Evolutionary conservation across 2,113 vertebrate species (phyloP).

Genomic region (Micromys minutus): DNA sequence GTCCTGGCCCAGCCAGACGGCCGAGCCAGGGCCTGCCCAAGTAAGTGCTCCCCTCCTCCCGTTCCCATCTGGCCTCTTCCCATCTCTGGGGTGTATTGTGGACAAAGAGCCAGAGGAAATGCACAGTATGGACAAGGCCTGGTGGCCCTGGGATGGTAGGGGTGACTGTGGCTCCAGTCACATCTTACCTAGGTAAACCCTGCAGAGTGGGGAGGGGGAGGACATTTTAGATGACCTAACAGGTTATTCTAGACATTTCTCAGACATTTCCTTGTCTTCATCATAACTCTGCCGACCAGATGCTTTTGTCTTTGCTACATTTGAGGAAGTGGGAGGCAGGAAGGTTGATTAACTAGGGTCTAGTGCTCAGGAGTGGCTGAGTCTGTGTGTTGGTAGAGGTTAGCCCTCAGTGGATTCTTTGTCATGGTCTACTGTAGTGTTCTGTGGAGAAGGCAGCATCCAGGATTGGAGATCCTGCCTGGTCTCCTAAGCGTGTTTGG

Average conservation of each 20-base stretch:
- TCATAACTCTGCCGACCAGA: background rate
- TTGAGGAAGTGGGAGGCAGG: background rate
- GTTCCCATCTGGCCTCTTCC: background rate
- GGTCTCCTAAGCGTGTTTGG: background rate
- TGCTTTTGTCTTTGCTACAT: background rate
- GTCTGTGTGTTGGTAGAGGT: background rate
- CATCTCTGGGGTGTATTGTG: background rate
- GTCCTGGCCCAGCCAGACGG: conserved; percentile 81
- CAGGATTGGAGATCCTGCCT: background rate
- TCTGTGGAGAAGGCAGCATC: background rate
- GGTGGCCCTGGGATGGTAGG: background rate
- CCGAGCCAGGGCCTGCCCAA: conserved; percentile 75
- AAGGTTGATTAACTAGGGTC: background rate
- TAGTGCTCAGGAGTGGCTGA: background rate
- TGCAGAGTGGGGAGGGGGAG: background rate
- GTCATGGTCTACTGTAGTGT: background rate
- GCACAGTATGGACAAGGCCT: background rate
- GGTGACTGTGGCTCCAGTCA: background rate
- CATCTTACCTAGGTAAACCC: rapidly evolving
- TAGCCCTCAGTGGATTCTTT: background rate
- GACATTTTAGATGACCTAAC: background rate
- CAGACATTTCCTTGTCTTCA: background rate
- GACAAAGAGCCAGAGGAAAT: background rate
- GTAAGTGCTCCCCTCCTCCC: conserved; percentile 80
- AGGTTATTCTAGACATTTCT: background rate